These are phyloP conservation scores for Portevinia maculata DNA, from an alignment of 2,888 invertebrate species.

Conservation along the genomic window DNA sequence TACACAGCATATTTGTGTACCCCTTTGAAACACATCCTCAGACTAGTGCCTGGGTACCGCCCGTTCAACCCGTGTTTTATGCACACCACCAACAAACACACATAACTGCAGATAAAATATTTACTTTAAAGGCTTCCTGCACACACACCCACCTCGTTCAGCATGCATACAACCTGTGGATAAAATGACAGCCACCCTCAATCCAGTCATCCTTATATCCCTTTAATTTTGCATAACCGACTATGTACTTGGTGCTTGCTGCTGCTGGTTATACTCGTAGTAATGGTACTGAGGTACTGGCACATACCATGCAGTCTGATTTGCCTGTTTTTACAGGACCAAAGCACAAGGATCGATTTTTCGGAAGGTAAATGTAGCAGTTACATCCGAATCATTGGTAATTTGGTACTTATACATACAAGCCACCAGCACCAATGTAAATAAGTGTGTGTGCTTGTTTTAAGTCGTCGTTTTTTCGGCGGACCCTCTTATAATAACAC, in stretches of 20 bases:
- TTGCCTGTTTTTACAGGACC: conserved; percentile 51
- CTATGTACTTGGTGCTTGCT: conserved; percentile 22
- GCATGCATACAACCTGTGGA: conserved; percentile 63
- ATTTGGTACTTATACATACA: conserved; percentile 12
- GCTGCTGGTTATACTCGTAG: no score
- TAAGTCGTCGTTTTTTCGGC: conserved; percentile 41
- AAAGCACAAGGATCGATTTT: conserved; percentile 63
- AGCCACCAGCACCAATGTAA: no score
- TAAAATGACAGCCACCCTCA: conserved; percentile 55
- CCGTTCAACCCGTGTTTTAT: not conserved
- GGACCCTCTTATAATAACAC: conserved; percentile 50
- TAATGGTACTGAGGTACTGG: not conserved
- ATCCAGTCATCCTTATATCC: conserved; percentile 27
- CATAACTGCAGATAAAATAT: conserved; percentile 71
- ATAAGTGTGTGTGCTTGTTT: conserved; percentile 9
- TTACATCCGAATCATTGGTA: conserved; percentile 53
- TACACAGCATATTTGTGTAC: conserved; percentile 24
- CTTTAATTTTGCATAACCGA: conserved; percentile 68
- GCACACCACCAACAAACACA: conserved; percentile 38
- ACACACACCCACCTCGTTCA: conserved; percentile 21
- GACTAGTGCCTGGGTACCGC: not conserved
- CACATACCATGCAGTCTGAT: conserved; percentile 46
- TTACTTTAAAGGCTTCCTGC: conserved; percentile 64
- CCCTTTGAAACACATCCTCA: conserved; percentile 11
- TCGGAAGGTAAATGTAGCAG: conserved; percentile 47